These are phyloP conservation scores for Leptocoma aspasia DNA, from an alignment of 2,113 vertebrate species.

Conservation along the genomic window DNA sequence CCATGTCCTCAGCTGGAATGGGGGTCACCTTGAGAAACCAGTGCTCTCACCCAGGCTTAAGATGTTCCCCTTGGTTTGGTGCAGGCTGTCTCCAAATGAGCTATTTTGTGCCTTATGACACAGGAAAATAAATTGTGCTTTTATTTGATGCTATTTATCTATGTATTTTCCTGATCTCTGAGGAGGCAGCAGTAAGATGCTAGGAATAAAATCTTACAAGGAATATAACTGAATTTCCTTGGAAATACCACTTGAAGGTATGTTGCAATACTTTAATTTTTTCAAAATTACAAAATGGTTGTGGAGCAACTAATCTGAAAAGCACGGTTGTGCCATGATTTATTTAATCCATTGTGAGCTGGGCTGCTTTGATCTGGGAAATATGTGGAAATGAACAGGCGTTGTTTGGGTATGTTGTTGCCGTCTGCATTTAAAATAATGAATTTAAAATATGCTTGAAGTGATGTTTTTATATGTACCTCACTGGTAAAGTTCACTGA, in stretches of 20 bases:
- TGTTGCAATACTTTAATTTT: background rate
- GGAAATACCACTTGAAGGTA: background rate
- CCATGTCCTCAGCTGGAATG: background rate
- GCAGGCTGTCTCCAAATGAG: background rate
- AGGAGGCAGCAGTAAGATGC: background rate
- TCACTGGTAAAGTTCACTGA: background rate
- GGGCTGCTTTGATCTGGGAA: background rate
- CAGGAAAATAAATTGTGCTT: background rate
- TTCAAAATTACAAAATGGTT: background rate
- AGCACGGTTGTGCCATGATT: background rate
- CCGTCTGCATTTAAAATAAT: background rate
- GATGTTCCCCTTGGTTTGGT: background rate
- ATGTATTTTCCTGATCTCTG: background rate
- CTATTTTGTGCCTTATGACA: background rate
- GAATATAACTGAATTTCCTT: background rate
- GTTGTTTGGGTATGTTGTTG: background rate
- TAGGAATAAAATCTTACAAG: background rate
- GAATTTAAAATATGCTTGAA: background rate
- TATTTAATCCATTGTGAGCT: background rate
- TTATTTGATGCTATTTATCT: background rate
- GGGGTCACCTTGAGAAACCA: constrained; percentile 66
- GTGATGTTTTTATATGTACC: background rate
- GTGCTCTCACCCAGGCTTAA: fast-evolving
- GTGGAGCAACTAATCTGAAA: background rate
- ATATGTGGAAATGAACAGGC: background rate